These are phyloP conservation scores for Cheilosia pagana DNA, from an alignment of 2,888 invertebrate species.

Conservation along the genomic window DNA sequence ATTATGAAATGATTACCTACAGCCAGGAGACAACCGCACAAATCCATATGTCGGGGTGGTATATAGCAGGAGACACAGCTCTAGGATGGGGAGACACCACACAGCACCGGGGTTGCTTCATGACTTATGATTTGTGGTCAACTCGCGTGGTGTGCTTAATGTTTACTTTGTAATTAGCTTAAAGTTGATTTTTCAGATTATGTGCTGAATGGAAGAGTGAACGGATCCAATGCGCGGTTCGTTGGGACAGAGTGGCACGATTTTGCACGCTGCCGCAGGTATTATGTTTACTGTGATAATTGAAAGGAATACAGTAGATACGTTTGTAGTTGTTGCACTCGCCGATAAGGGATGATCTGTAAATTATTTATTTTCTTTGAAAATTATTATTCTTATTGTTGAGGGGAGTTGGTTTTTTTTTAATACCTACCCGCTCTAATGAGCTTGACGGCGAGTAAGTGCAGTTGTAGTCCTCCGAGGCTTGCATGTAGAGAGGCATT, in stretches of 20 bases:
- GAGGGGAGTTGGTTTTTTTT: not conserved
- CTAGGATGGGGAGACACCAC: conserved; percentile 5
- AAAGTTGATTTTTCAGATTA: conserved; percentile 71
- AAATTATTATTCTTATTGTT: conserved; percentile 53
- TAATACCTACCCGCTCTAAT: conserved; percentile 8
- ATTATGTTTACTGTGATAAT: conserved; percentile 53
- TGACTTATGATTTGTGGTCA: conserved; percentile 73
- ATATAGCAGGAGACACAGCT: not conserved
- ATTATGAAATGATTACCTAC: conserved; percentile 69
- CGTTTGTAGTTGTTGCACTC: conserved; percentile 32
- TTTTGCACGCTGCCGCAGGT: conserved; percentile 24
- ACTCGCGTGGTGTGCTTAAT: conserved; percentile 71
- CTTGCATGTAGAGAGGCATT: conserved; percentile 49
- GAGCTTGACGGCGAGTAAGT: not conserved
- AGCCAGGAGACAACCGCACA: conserved; percentile 44
- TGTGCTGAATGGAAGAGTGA: conserved; percentile 18
- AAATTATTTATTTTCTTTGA: conserved; percentile 53
- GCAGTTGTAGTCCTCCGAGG: not conserved
- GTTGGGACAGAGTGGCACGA: not conserved
- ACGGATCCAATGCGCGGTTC: not conserved
- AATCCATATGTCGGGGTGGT: not conserved
- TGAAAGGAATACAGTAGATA: conserved; percentile 44
- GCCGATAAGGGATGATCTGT: conserved; percentile 38
- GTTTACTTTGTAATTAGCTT: conserved; percentile 71
- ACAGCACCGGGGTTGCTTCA: conserved; percentile 36